phyloP scores from a whole-genome alignment of 2,888 invertebrate genomes.

The Phorcus lineatus region DNA sequence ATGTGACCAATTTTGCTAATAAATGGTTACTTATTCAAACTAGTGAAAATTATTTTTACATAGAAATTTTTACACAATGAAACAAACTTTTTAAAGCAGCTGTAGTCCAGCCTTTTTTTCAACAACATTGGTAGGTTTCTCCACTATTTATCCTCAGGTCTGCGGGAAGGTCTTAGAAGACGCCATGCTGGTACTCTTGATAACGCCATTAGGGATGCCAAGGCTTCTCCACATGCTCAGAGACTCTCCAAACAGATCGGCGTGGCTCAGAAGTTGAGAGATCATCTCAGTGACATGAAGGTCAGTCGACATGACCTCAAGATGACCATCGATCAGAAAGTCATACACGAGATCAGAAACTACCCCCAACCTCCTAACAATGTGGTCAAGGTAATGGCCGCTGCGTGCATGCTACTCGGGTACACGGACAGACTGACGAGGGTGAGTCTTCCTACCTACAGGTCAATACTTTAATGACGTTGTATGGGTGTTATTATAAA shows the following conservation, averaged over 20 bases:
- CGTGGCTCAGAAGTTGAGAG: slow-evolving; percentile 54
- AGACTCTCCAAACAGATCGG: slow-evolving; percentile 50
- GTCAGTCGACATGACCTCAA: slow-evolving; percentile 60
- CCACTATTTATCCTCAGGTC: too few species aligned
- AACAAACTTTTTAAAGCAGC: too few species aligned
- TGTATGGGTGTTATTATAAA: neutral
- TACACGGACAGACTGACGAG: slow-evolving; percentile 50
- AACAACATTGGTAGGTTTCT: too few species aligned
- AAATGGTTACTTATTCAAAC: too few species aligned
- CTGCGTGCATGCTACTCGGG: slow-evolving; percentile 64
- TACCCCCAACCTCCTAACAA: slow-evolving; percentile 64
- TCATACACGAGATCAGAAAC: slow-evolving; percentile 66
- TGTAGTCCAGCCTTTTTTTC: too few species aligned
- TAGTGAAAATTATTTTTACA: too few species aligned
- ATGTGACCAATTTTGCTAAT: too few species aligned
- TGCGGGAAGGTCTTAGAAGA: slow-evolving; percentile 53
- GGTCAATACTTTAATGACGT: neutral
- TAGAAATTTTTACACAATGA: too few species aligned
- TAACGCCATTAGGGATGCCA: slow-evolving; percentile 46
- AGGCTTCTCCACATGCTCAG: slow-evolving; percentile 47
- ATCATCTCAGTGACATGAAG: slow-evolving; percentile 57
- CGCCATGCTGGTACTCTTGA: slow-evolving; percentile 51
- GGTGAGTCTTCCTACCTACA: neutral
- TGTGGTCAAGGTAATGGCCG: slow-evolving; percentile 67
- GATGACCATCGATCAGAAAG: slow-evolving; percentile 64